These are phyloP conservation scores for Neoitamus cyanurus DNA, from an alignment of 2,888 invertebrate genomes.

Conservation along the genomic window DNA sequence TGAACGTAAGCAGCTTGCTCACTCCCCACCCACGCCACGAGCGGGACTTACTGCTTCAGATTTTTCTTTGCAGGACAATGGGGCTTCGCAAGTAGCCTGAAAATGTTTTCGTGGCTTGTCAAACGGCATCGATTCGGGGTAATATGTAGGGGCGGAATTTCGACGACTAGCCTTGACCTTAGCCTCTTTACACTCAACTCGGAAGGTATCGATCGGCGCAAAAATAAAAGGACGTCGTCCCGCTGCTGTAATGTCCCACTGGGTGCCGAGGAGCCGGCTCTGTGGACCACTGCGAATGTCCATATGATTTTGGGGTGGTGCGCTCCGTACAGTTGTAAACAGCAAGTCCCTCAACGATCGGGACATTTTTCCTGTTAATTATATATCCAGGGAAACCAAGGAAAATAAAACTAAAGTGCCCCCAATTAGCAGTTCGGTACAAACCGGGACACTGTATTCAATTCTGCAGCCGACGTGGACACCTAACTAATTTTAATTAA, in stretches of 20 bases:
- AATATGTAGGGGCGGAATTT: not conserved
- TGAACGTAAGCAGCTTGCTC: constrained; percentile 4
- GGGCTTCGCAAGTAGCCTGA: not conserved
- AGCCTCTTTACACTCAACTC: too few relatives aligned
- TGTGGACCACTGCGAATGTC: not conserved
- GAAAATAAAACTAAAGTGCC: not conserved
- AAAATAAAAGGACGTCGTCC: too few relatives aligned
- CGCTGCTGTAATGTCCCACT: too few relatives aligned
- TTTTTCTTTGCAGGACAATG: not conserved
- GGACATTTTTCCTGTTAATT: not conserved
- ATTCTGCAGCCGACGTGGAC: not conserved
- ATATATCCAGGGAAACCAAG: not conserved
- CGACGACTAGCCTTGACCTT: not conserved
- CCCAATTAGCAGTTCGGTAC: not conserved
- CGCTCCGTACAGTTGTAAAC: not conserved
- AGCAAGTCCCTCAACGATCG: not conserved
- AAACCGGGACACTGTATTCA: not conserved
- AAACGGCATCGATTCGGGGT: not conserved
- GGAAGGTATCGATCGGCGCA: too few relatives aligned
- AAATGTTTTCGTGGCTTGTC: not conserved
- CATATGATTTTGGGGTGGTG: not conserved
- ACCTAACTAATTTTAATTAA: not conserved
- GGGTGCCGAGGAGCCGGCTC: not conserved
- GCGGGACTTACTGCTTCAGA: not conserved
- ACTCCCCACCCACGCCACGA: not conserved